phyloP scores from a whole-genome alignment of 53 echinoderm and acorn worm genomes.

The Echinometra lucunter region DNA sequence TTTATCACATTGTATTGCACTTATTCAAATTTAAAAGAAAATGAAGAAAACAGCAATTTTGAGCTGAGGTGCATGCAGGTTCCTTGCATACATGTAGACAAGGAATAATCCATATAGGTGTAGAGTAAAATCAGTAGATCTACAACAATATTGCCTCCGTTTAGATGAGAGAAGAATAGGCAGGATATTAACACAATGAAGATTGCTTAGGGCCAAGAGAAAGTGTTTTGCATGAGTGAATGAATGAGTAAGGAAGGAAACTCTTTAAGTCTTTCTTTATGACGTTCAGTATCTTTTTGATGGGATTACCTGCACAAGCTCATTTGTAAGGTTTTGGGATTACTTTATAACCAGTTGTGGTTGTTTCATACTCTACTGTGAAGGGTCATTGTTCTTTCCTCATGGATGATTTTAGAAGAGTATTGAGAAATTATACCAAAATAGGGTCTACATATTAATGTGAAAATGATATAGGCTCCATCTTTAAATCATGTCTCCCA shows the following conservation, averaged over 20 bases:
- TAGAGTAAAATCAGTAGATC: neutral
- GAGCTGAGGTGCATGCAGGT: neutral
- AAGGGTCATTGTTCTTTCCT: constrained; percentile 27
- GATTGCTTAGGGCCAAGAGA: neutral
- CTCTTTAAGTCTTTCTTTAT: neutral
- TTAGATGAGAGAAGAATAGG: neutral
- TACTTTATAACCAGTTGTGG: neutral
- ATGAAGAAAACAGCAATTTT: neutral
- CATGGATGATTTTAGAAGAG: neutral
- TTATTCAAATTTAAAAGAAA: neutral
- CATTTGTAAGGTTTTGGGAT: constrained; percentile 21
- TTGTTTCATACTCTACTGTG: neutral
- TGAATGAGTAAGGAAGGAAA: neutral
- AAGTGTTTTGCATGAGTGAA: constrained; percentile 6
- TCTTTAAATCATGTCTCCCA: neutral
- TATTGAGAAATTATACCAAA: neutral
- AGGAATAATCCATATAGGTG: neutral
- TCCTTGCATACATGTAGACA: neutral
- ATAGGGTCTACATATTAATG: neutral
- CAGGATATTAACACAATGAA: constrained; percentile 4
- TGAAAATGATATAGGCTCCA: neutral
- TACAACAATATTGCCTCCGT: neutral
- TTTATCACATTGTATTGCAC: neutral
- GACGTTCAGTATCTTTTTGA: neutral
- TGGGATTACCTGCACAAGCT: neutral